Percentiles rank a stretch among this genome's conserved stretches.
These are phyloP conservation scores for Triplophysa tibetana DNA, from an alignment of 2,113 vertebrate species.

Conservation along the genomic window DNA sequence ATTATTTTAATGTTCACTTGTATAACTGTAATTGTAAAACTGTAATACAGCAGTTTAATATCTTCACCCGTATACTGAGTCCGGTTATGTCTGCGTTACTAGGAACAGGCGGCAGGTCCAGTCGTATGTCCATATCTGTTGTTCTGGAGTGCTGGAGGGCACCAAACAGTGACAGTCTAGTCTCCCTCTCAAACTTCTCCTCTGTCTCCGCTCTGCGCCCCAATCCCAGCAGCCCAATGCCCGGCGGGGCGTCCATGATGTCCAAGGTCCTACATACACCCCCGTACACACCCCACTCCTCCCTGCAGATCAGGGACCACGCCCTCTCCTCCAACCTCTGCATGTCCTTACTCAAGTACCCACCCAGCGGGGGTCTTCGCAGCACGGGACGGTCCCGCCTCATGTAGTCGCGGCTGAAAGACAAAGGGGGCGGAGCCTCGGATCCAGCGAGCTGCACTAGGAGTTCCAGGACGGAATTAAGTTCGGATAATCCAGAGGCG, in stretches of 20 bases:
- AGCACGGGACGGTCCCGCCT: constrained; percentile 78
- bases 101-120: constrained; percentile 90
- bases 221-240: constrained; percentile 81
- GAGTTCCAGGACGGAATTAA: constrained; percentile 82
- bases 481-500: constrained; percentile 69
- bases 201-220: constrained; percentile 66
- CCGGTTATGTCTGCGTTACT: constrained; percentile 89
- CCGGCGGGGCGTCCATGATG: constrained; percentile 86
- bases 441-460: constrained; percentile 88
- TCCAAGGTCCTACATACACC: constrained; percentile 74
- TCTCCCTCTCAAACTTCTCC: constrained; percentile 89
- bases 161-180: constrained; percentile 87
- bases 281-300: constrained; percentile 79
- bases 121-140: constrained; percentile 85
- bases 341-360: constrained; percentile 85
- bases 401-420: constrained; percentile 83
- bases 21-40: not conserved
- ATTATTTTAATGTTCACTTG: too few relatives aligned
- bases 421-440: constrained; percentile 75
- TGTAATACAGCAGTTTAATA: not conserved
- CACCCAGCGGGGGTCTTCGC: constrained; percentile 76
- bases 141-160: constrained; percentile 90
- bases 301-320: constrained; percentile 75
- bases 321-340: constrained; percentile 82
- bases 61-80: constrained; percentile 85